phyloP scores from a whole-genome alignment of 2,888 invertebrate genomes.

The Drosophila cracens region DNA sequence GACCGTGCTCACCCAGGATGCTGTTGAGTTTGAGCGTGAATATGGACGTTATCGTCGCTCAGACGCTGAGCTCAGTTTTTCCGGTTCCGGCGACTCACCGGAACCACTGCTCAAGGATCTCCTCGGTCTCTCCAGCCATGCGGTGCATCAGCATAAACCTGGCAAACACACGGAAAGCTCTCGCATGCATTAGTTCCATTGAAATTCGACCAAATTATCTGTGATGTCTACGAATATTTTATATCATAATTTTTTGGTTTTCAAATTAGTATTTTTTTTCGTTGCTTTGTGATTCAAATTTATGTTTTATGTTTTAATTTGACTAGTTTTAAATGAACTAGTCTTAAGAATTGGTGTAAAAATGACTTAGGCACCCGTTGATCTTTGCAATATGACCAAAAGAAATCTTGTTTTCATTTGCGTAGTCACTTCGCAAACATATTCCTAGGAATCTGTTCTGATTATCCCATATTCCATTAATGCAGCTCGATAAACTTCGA shows the following conservation, averaged over 20 bases:
- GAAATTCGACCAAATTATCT: slow-evolving; percentile 53
- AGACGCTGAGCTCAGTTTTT: not conserved
- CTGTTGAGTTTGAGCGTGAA: slow-evolving; percentile 64
- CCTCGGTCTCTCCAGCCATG: slow-evolving; percentile 29
- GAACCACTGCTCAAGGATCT: slow-evolving; percentile 43
- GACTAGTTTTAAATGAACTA: not conserved
- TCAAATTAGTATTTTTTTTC: not conserved
- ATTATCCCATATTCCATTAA: not conserved
- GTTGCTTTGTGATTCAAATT: slow-evolving; percentile 30
- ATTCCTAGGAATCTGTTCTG: not conserved
- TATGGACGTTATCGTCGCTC: slow-evolving; percentile 49
- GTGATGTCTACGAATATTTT: slow-evolving; percentile 37
- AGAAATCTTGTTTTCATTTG: not conserved
- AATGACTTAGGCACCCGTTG: not conserved
- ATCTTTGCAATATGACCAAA: not conserved
- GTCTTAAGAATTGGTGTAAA: not conserved
- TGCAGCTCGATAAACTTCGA: not conserved
- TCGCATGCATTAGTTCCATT: slow-evolving; percentile 38
- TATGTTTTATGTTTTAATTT: slow-evolving; percentile 8
- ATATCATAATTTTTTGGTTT: slow-evolving; percentile 12
- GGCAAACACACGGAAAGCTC: slow-evolving; percentile 20
- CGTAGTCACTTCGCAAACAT: not conserved
- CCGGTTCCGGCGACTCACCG: slow-evolving; percentile 11
- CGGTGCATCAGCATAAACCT: slow-evolving; percentile 28
- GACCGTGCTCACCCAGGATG: slow-evolving; percentile 48